These are phyloP conservation scores for Troides oblongomaculatus DNA, from an alignment of 2,888 invertebrate species.

Conservation along the genomic window DNA sequence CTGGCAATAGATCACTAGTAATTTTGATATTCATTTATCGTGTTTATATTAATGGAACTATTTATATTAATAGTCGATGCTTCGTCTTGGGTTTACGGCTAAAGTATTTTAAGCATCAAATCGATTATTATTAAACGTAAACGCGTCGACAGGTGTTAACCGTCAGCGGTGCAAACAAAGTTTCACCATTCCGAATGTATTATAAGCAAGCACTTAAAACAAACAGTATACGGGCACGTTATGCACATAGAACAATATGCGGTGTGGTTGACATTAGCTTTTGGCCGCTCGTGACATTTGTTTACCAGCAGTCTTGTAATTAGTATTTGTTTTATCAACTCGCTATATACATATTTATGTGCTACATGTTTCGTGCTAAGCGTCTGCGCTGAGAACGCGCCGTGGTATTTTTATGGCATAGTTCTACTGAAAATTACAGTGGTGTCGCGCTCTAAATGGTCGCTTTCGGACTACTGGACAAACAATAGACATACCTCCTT, in stretches of 20 bases:
- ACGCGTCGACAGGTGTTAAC: conserved; percentile 50
- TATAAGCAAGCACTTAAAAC: conserved; percentile 47
- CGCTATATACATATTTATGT: conserved; percentile 22
- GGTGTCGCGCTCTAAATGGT: conserved; percentile 2
- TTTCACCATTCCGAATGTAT: conserved; percentile 54
- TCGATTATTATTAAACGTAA: conserved; percentile 26
- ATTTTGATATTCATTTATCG: not conserved
- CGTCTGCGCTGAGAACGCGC: conserved; percentile 14
- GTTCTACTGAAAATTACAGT: conserved; percentile 28
- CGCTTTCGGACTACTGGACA: conserved; percentile 14
- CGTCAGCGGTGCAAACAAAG: conserved; percentile 62
- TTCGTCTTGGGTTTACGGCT: not conserved
- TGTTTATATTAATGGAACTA: not conserved
- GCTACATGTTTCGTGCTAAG: conserved; percentile 23
- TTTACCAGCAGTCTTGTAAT: conserved; percentile 36
- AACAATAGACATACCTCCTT: conserved; percentile 20
- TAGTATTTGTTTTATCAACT: conserved; percentile 25
- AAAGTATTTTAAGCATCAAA: not conserved
- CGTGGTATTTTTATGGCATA: conserved; percentile 29
- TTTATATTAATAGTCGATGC: not conserved
- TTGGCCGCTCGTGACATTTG: conserved; percentile 44
- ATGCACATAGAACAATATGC: conserved; percentile 29
- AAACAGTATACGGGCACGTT: conserved; percentile 40
- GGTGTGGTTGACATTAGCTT: conserved; percentile 44
- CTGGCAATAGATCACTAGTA: not conserved